These are phyloP conservation scores for Malaclemys terrapin DNA, from an alignment of 2,113 vertebrate species.

Conservation along the genomic window DNA sequence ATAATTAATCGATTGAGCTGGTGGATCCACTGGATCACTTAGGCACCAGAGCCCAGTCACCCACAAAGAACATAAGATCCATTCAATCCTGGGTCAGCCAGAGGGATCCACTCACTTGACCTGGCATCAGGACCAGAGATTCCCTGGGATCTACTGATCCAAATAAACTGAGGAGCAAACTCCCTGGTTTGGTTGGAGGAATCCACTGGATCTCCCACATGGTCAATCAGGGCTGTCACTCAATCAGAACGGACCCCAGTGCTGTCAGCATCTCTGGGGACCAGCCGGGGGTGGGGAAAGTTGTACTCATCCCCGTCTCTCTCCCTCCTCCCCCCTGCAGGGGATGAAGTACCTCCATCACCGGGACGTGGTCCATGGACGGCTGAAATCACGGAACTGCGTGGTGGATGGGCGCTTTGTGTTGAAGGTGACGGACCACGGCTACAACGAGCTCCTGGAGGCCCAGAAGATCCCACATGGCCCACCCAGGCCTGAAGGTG, in stretches of 20 bases:
- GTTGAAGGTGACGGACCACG: constrained; percentile 93
- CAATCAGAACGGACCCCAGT: neutral
- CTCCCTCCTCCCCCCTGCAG: constrained; percentile 58
- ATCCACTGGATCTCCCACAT: neutral
- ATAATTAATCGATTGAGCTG: neutral
- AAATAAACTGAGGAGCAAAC: too few relatives aligned
- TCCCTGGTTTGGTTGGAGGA: too few relatives aligned
- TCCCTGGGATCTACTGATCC: too few relatives aligned
- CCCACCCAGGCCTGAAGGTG: constrained; percentile 81
- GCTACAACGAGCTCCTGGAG: constrained; percentile 85
- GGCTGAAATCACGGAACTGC: constrained; percentile 95
- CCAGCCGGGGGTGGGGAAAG: neutral
- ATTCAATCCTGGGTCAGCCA: neutral
- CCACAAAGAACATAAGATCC: neutral
- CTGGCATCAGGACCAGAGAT: too few relatives aligned
- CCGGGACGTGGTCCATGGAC: constrained; percentile 86
- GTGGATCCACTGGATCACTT: neutral
- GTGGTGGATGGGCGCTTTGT: constrained; percentile 95
- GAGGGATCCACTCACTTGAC: neutral
- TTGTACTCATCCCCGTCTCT: neutral
- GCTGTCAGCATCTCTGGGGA: neutral
- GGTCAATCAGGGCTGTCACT: too few relatives aligned
- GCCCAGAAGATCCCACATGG: constrained; percentile 73
- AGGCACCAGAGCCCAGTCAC: too few relatives aligned
- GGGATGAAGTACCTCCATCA: constrained; percentile 93